A percentile compares a stretch with the other conserved stretches of the same genome.
phyloP scores from a whole-genome alignment of 2,888 invertebrate species.

The Ceramica pisi region DNA sequence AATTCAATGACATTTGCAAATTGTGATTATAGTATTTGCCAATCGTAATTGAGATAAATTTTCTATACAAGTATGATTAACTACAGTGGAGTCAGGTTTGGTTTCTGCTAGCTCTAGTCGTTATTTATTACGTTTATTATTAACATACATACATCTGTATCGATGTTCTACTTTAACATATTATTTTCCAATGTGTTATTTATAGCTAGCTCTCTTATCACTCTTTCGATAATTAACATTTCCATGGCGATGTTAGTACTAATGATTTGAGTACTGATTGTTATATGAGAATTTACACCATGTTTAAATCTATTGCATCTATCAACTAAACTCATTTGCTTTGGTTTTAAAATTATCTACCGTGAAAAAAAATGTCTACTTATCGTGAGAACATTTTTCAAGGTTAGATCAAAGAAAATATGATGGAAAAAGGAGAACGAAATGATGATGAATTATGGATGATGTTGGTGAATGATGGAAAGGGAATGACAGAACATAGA shows the following conservation, averaged over 20 bases:
- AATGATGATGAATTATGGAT: no score
- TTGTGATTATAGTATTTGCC: constrained; percentile 1
- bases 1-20: neutral
- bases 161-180: neutral
- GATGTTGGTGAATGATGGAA: no score
- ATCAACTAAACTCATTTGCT: no score
- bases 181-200: constrained; percentile 1
- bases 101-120: constrained; percentile 9
- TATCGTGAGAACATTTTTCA: no score
- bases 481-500: no score
- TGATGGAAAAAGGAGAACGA: no score
- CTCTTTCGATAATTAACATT: constrained; percentile 10
- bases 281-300: neutral
- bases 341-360: no score
- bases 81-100: neutral
- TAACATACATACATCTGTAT: neutral
- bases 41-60: constrained; percentile 20
- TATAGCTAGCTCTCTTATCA: constrained; percentile 2
- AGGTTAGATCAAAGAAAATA: no score
- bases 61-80: constrained; percentile 3
- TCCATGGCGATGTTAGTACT: constrained; percentile 11
- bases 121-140: neutral
- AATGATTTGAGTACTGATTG: neutral
- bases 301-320: neutral
- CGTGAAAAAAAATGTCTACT: no score